phyloP scores from a whole-genome alignment of 2,797 vertebrate genomes.

The Lepilemur ruficaudatus region DNA sequence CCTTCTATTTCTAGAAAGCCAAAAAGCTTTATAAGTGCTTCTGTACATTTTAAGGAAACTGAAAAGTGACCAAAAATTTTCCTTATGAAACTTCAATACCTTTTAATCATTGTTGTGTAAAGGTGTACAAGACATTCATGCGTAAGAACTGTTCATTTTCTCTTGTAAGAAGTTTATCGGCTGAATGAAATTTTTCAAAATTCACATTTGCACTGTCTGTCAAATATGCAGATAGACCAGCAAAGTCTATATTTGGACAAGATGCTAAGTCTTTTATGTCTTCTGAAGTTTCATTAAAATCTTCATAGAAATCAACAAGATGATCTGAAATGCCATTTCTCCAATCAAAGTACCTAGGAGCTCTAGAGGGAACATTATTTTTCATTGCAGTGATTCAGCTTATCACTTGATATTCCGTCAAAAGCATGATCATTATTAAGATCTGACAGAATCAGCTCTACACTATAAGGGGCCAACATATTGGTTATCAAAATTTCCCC shows the following conservation, averaged over 20 bases:
- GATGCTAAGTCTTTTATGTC: neutral
- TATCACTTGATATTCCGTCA: neutral
- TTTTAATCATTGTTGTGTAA: neutral
- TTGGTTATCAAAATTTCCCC: neutral
- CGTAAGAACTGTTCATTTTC: neutral
- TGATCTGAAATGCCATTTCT: neutral
- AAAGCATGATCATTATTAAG: neutral
- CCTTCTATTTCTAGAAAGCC: neutral
- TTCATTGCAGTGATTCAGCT: neutral
- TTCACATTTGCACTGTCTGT: neutral
- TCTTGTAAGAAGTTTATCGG: neutral
- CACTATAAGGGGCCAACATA: neutral
- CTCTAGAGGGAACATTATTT: neutral
- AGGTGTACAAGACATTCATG: neutral
- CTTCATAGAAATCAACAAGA: neutral
- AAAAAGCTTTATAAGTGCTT: neutral
- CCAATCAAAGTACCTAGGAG: neutral
- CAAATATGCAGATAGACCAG: neutral
- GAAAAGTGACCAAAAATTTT: constrained; percentile 3
- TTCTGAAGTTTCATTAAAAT: neutral
- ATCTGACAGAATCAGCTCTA: neutral
- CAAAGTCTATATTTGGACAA: neutral
- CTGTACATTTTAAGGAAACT: neutral
- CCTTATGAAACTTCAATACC: neutral
- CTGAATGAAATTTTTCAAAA: neutral